Percentiles rank a stretch among this genome's conserved stretches.
These are phyloP conservation scores for Teleogryllus occipitalis DNA, from an alignment of 1,140 invertebrate species.

Conservation along the genomic window DNA sequence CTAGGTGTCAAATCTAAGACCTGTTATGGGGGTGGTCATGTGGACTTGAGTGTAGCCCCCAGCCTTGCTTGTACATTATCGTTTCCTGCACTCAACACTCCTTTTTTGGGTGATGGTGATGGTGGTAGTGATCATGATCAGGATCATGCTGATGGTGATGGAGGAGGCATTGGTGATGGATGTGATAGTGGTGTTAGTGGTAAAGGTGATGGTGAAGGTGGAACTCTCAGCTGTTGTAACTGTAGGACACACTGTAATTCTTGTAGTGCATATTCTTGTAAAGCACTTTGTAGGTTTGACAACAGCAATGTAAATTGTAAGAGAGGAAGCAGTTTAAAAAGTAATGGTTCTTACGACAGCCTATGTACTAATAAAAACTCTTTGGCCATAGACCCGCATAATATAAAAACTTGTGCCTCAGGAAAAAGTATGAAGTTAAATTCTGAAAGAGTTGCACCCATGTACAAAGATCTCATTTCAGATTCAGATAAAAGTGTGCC, in stretches of 20 bases:
- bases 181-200: not conserved
- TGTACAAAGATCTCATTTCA: not conserved
- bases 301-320: not conserved
- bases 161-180: not conserved
- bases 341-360: not conserved
- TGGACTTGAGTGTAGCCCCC: not conserved
- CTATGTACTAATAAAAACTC: not conserved
- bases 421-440: not conserved
- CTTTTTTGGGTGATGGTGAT: not conserved
- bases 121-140: not conserved
- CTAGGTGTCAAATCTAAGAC: constrained; percentile 5
- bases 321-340: not conserved
- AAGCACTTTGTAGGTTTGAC: not conserved
- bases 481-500: not conserved
- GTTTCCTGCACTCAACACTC: not conserved
- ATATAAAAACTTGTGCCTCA: not conserved
- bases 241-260: not conserved
- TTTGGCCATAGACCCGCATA: not conserved
- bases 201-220: not conserved
- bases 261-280: not conserved
- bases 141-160: not conserved
- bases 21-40: not conserved
- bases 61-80: not conserved
- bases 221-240: not conserved
- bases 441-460: not conserved